A percentile compares a stretch with the other conserved stretches of the same genome.
These are phyloP conservation scores for Microtus pennsylvanicus DNA, from an alignment of 2,113 vertebrate genomes.

Conservation along the genomic window DNA sequence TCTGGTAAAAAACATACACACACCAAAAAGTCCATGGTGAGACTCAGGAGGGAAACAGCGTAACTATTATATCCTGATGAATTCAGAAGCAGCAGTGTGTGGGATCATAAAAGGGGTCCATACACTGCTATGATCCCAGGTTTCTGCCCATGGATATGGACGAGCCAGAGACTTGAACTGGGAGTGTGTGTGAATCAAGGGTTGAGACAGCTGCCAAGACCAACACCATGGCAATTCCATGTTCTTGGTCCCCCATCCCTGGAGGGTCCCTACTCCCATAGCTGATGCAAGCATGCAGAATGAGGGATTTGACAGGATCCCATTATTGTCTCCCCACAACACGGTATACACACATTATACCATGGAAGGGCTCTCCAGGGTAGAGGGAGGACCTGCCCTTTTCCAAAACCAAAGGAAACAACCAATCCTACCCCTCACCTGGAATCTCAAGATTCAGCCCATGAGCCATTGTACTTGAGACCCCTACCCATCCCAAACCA, in stretches of 20 bases:
- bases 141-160: not conserved
- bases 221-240: not conserved
- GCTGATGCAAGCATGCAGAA: too few species aligned
- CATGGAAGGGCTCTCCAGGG: too few species aligned
- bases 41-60: not conserved
- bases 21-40: not conserved
- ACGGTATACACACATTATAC: not conserved
- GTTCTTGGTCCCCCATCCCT: not conserved
- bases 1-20: not conserved
- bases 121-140: not conserved
- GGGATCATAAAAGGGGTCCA: not conserved
- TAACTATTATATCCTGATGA: not conserved
- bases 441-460: not conserved
- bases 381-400: not conserved
- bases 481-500: not conserved
- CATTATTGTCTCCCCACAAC: not conserved
- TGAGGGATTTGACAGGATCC: too few species aligned
- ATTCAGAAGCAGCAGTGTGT: not conserved
- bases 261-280: not conserved
- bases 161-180: not conserved
- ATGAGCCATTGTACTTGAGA: not conserved
- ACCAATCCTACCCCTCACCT: not conserved
- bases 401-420: too few species aligned
- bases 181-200: not conserved
- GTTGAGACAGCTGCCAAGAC: not conserved